Percentiles rank a stretch among this genome's conserved stretches.
Evolutionary conservation across 92 coral and sea anemone genomes (phyloP).

Genomic region (Metridium senile): DNA sequence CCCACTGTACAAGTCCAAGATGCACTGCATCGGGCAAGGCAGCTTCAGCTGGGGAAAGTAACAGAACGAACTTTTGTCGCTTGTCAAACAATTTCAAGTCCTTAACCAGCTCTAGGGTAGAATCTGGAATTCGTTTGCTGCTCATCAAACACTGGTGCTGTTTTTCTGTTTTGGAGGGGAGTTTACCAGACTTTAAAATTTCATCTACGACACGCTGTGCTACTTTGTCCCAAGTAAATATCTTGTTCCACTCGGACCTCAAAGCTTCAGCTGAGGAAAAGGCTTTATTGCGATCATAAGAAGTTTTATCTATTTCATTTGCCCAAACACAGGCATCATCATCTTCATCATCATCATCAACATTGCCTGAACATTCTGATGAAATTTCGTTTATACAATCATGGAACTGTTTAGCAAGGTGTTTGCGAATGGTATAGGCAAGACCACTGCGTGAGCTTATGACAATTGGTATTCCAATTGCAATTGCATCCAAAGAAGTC

Average conservation of each 20-base stretch:
- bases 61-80: slow-evolving; percentile 59
- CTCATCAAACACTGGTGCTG: neutral
- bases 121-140: slow-evolving; percentile 27
- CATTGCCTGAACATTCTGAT: slow-evolving; percentile 2
- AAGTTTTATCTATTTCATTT: slow-evolving; percentile 37
- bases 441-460: slow-evolving; percentile 42
- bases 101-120: slow-evolving; percentile 36
- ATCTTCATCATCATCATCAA: slow-evolving; percentile 21
- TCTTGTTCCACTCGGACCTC: slow-evolving; percentile 49
- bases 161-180: neutral
- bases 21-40: slow-evolving; percentile 32
- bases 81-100: slow-evolving; percentile 40
- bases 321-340: slow-evolving; percentile 45
- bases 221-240: slow-evolving; percentile 56
- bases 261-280: slow-evolving; percentile 40
- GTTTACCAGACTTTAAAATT: slow-evolving; percentile 34
- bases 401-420: slow-evolving; percentile 33
- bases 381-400: slow-evolving; percentile 23
- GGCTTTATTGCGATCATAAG: slow-evolving; percentile 40
- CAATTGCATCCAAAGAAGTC: slow-evolving; percentile 49
- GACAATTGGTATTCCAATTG: slow-evolving; percentile 41
- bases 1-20: slow-evolving; percentile 64
- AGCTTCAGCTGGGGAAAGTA: slow-evolving; percentile 54
- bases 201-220: slow-evolving; percentile 15
- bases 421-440: slow-evolving; percentile 28